Percentiles rank a stretch among this genome's conserved stretches.
These are phyloP conservation scores for Myioborus miniatus DNA, from an alignment of 2,797 vertebrate genomes.

Conservation along the genomic window DNA sequence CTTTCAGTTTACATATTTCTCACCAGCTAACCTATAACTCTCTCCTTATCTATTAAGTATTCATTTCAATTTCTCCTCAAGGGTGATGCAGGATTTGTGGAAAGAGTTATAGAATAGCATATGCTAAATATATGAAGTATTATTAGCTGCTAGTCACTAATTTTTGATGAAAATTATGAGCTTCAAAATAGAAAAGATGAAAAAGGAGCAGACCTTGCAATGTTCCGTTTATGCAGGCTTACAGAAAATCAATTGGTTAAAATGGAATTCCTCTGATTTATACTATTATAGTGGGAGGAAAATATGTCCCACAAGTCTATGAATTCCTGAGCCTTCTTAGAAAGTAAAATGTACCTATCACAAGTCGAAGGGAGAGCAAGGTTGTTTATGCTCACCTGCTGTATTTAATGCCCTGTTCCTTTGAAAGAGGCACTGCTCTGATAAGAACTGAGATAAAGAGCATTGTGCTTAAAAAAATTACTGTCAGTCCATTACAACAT, in stretches of 20 bases:
- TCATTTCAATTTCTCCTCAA: constrained; percentile 11
- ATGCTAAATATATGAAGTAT: background rate
- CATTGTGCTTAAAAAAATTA: background rate
- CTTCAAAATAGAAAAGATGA: background rate
- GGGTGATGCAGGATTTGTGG: background rate
- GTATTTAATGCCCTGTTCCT: background rate
- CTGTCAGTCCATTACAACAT: background rate
- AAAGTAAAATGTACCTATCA: background rate
- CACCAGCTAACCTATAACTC: background rate
- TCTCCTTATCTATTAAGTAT: background rate
- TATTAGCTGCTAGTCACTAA: background rate
- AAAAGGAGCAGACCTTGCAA: background rate
- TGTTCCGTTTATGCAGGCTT: background rate
- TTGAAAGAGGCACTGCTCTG: background rate
- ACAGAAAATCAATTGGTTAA: background rate
- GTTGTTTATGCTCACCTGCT: background rate
- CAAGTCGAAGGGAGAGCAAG: background rate
- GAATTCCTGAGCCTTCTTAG: background rate
- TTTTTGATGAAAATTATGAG: background rate
- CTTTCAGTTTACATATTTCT: background rate
- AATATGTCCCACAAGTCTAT: background rate
- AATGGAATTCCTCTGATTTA: background rate
- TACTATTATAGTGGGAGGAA: background rate
- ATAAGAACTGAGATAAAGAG: background rate
- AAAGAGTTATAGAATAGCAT: background rate